phyloP scores from a whole-genome alignment of 1,140 invertebrate species.

The Hirudo medicinalis region DNA sequence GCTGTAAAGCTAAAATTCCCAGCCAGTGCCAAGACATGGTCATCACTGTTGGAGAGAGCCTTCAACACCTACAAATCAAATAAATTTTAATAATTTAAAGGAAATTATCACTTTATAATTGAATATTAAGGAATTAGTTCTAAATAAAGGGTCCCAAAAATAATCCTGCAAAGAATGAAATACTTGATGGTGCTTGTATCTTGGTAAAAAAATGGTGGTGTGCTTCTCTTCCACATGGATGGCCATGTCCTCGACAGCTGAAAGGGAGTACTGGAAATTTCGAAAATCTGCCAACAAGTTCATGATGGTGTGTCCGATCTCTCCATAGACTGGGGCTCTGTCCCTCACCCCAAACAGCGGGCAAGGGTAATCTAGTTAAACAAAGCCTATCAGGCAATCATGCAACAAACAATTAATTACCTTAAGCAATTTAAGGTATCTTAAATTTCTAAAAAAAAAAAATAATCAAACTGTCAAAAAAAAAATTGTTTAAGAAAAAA shows the following conservation, averaged over 20 bases:
- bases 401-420: slow-evolving; percentile 5
- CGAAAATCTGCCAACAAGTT: slow-evolving; percentile 75
- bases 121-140: too few relatives aligned
- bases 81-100: not conserved
- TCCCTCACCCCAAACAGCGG: slow-evolving; percentile 65
- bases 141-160: too few relatives aligned
- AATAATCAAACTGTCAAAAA: not conserved
- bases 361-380: slow-evolving; percentile 58
- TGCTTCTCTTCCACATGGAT: slow-evolving; percentile 74
- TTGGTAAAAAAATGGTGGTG: slow-evolving; percentile 63
- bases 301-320: slow-evolving; percentile 80
- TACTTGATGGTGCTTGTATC: slow-evolving; percentile 49
- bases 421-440: not conserved
- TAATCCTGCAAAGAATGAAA: too few relatives aligned
- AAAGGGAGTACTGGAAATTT: slow-evolving; percentile 70
- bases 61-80: slow-evolving; percentile 50
- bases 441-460: not conserved
- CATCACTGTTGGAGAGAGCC: slow-evolving; percentile 66
- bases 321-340: slow-evolving; percentile 66
- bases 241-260: slow-evolving; percentile 59
- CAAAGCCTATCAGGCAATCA: not conserved
- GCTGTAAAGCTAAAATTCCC: slow-evolving; percentile 65
- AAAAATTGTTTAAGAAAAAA: not conserved
- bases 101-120: too few relatives aligned
- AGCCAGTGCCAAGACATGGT: slow-evolving; percentile 69